Base-by-base conservation (phyloP, 2,888 invertebrate species). In the Andrena bicolor region DNA sequence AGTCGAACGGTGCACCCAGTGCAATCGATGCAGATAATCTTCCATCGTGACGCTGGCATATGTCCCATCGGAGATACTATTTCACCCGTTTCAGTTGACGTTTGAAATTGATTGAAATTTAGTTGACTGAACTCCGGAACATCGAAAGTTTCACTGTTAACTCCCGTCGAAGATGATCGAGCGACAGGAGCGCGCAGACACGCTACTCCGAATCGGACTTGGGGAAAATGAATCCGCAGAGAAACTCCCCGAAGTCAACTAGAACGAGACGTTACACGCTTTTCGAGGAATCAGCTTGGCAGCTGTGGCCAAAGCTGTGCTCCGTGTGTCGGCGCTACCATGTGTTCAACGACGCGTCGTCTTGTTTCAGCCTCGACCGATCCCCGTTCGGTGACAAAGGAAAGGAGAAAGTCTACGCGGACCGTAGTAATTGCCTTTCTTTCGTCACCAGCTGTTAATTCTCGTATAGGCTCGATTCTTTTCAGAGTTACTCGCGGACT, bases 271-370 rank as follows among this genome's bases (percentile, higher is more conserved):
- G 28, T 58, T 60, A 26, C 23, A 30, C 32, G 30, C 6, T 61
- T 49, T 68, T 26, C 69, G n/a, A 8, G 51, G 60, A 64, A 72
- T 32, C 30, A 65, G 48, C 48, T 56, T 20, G 32, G 53, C 76
- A 72, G 64, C 64, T 71, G 71, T n/a, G 72, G n/a, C 61, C 58
- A 6, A 61, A 53, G 30, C 51, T 51, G 63, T 20, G 32, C 63
- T 49, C 2, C 53, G 56, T 32, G 32, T 61, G 69, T 28, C 61
- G 30, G 10, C 51, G 20, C 20, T 61, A 51, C 35, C 77, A 73
- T 73, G 66, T 78, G 73, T 51, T 78, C 77, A 16, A 16, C 41
- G 65, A 60, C 41, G 63, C 64, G 71, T 64, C 64, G 71, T 64
- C 49, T 73, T 66, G 71, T 71, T 71, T 58, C 53, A 73, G 53